phyloP scores from a whole-genome alignment of 2,797 vertebrate species.

The Muscicapa comitata region DNA sequence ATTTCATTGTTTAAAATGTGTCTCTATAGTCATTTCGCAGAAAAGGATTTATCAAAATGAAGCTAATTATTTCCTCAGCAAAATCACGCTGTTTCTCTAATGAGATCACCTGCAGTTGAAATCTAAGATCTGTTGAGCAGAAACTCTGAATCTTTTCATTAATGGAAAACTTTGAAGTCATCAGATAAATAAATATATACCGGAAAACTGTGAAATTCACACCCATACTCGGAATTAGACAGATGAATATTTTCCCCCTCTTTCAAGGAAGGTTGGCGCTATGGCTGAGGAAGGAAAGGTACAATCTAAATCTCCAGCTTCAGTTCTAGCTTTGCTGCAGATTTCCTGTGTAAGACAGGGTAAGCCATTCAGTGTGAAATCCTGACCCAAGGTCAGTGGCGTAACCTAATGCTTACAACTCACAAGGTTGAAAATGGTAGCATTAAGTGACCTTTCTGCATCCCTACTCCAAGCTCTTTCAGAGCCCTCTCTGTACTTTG shows the following conservation, averaged over 20 bases:
- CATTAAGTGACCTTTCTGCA: neutral
- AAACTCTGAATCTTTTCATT: neutral
- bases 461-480: neutral
- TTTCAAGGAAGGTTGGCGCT: neutral
- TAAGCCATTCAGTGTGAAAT: neutral
- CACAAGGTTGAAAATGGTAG: neutral
- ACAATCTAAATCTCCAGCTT: neutral
- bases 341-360: neutral
- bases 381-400: neutral
- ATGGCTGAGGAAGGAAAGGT: neutral
- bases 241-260: neutral
- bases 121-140: neutral
- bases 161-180: neutral
- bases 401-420: neutral
- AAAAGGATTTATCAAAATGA: neutral
- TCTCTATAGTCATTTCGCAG: neutral
- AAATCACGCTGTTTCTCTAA: neutral
- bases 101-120: neutral
- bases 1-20: neutral
- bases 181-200: neutral
- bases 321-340: neutral
- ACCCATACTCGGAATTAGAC: neutral
- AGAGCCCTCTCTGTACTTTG: neutral
- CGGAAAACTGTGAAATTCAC: neutral
- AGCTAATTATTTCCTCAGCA: neutral